Evolutionary conservation across 2,113 vertebrate genomes (phyloP).

Genomic region (Aptenodytes forsteri): DNA sequence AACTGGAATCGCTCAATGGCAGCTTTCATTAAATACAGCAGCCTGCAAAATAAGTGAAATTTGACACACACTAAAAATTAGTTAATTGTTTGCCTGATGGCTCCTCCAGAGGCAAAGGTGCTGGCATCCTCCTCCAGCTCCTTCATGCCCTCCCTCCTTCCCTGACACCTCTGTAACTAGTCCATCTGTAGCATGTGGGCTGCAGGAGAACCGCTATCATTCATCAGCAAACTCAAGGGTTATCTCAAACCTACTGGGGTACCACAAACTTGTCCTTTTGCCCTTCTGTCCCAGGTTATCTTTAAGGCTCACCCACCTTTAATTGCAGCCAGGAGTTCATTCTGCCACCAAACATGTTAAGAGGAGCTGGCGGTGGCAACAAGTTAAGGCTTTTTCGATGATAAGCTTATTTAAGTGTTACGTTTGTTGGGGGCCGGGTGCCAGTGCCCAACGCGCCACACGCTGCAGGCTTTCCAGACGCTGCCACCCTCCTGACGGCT

Average conservation of each 20-base stretch:
- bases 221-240: not conserved
- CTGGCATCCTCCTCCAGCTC: not conserved
- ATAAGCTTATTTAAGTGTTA: not conserved
- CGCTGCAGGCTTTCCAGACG: fast-evolving
- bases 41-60: not conserved
- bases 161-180: not conserved
- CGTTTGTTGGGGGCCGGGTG: fast-evolving
- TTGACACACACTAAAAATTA: not conserved
- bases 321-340: not conserved
- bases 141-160: not conserved
- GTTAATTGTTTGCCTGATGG: not conserved
- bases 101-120: not conserved
- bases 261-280: not conserved
- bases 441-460: fast-evolving
- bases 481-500: not conserved
- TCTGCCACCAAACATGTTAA: not conserved
- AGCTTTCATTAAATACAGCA: not conserved
- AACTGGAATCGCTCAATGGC: not conserved
- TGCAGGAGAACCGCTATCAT: not conserved
- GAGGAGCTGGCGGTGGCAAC: not conserved
- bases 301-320: not conserved
- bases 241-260: not conserved
- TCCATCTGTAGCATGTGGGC: not conserved
- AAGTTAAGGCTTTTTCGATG: not conserved
- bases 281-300: not conserved